These are phyloP conservation scores for Cheilosia urbana DNA, from an alignment of 2,888 invertebrate genomes.

Conservation along the genomic window DNA sequence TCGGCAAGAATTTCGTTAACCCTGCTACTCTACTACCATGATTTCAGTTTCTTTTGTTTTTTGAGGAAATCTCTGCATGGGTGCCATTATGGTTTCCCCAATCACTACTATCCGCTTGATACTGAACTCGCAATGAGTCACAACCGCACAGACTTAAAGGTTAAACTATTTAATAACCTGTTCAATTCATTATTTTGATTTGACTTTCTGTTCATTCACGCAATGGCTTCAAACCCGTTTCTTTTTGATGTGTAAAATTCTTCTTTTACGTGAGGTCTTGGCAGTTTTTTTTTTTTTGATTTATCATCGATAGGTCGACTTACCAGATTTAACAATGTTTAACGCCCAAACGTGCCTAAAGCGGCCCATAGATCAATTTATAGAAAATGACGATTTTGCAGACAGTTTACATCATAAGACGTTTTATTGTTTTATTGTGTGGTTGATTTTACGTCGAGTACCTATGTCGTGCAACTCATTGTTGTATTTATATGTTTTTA, in stretches of 20 bases:
- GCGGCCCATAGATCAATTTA: constrained; percentile 15
- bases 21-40: background rate
- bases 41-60: background rate
- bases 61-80: background rate
- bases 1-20: background rate
- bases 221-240: constrained; percentile 5
- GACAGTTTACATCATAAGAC: background rate
- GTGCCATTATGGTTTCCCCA: no score
- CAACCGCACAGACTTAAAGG: no score
- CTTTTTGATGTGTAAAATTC: no score
- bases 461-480: no score
- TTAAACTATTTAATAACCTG: background rate
- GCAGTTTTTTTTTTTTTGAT: constrained; percentile 14
- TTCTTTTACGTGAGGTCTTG: background rate
- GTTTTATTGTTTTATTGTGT: background rate
- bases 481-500: no score
- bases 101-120: no score
- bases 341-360: constrained; percentile 25
- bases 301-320: background rate
- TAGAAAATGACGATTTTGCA: background rate
- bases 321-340: background rate
- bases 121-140: no score
- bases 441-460: background rate
- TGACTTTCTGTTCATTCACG: background rate
- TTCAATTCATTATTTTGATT: constrained; percentile 23